These are phyloP conservation scores for Graptemys geographica DNA, from an alignment of 2,797 vertebrate genomes.

Conservation along the genomic window DNA sequence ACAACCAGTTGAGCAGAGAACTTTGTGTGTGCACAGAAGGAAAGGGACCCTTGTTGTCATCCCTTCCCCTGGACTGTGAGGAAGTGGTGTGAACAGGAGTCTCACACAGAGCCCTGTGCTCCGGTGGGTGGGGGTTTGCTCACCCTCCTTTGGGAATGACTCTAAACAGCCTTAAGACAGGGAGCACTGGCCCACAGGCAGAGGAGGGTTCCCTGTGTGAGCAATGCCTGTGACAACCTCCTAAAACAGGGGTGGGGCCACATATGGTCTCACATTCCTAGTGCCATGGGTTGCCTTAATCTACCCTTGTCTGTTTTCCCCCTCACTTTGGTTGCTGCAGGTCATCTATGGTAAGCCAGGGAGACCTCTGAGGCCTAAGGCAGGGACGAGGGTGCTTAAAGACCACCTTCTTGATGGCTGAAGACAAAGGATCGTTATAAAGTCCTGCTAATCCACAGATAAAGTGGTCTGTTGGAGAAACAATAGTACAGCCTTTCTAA, in stretches of 20 bases:
- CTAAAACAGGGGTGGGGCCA: too few relatives aligned
- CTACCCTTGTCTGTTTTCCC: background rate
- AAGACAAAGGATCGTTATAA: background rate
- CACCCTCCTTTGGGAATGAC: conserved; percentile 27
- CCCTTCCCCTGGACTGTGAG: background rate
- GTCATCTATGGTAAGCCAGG: background rate
- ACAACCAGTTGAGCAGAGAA: background rate
- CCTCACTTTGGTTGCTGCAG: background rate
- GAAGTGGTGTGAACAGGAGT: background rate
- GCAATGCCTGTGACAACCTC: conserved; percentile 2
- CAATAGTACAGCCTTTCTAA: background rate
- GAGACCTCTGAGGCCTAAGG: background rate
- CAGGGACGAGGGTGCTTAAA: background rate
- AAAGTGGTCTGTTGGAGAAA: background rate
- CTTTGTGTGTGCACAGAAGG: background rate
- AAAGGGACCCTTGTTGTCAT: background rate
- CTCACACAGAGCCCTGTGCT: background rate
- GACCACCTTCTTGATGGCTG: background rate
- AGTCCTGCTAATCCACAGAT: background rate
- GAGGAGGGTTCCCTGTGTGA: conserved; percentile 50
- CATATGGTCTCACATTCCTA: background rate
- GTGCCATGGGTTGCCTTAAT: background rate
- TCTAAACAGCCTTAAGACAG: background rate
- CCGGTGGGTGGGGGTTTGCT: background rate
- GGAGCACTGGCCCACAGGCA: background rate